Base-by-base conservation (phyloP, 2,888 invertebrate species). In the Drosophila tanythrix region DNA sequence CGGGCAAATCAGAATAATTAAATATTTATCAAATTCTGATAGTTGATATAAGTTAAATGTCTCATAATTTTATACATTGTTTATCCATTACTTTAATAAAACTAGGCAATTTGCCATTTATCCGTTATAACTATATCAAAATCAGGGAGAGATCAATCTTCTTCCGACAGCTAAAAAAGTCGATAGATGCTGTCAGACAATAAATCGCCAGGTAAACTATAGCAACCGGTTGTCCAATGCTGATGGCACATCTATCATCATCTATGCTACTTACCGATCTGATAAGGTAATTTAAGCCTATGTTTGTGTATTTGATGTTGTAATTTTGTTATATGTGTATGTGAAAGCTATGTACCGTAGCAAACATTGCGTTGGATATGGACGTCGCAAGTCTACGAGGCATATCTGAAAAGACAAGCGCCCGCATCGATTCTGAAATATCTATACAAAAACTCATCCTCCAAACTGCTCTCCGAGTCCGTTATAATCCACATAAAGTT, bases 71-170 rank as follows among this genome's bases (percentile, higher is more conserved):
- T 56, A 27, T 55, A 36, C 4, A 36, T 25, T 38, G 25, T 56
- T 38, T 38, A 7, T 38, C 38, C 27, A 38, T 27, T 56, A 56
- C n/a, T 13, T 56, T 38, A 56, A 56, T 56, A 56, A 56, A 56
- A 27, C n/a, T 7, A 56, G 46, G 46, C 46, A 25, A 0, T 2
- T 38, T n/a, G 13, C 27, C 13, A 29, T 27, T 27, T 35, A 36
- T 27, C 18, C 18, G 35, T 55, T 27, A 55, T 25, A 55, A 38
- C 13, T 38, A 7, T 11, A n/a, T 55, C 2, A 11, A 27, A 13
- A 13, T 53, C 53, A 55, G 18, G 15, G 8, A 8, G 4, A 21
- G 2, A 21, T 33, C 8, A 7, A 25, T 35, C 52, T 15, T n/a
- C 31, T 18, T 7, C 7, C n/a, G 7, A 25, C 8, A 53, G 21